Evolutionary conservation across 2,797 vertebrate species (phyloP).

Genomic region (Enteromius unitaeniatus): DNA sequence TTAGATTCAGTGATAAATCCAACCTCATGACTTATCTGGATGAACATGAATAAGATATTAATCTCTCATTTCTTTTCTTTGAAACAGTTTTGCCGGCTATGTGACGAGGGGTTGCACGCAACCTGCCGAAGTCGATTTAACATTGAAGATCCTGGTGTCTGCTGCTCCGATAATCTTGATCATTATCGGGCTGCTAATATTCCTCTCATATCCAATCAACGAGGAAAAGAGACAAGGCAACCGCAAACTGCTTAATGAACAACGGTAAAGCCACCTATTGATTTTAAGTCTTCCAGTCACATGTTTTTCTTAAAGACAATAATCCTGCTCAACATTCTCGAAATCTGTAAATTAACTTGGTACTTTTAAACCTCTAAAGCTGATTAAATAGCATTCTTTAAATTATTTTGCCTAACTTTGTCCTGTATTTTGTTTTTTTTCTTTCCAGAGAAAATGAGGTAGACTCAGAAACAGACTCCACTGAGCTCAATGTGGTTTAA

Average conservation of each 20-base stretch:
- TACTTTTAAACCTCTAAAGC: conserved; percentile 16
- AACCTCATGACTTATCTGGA: conserved; percentile 24
- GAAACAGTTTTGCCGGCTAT: conserved; percentile 91
- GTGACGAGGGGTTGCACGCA: conserved; percentile 87
- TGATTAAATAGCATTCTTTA: conserved; percentile 28
- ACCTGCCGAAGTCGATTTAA: conserved; percentile 83
- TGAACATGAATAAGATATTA: conserved; percentile 20
- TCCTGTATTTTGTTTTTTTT: conserved; percentile 4
- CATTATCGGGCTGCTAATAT: conserved; percentile 86
- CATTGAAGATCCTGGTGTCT: conserved; percentile 90
- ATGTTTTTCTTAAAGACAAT: conserved; percentile 3
- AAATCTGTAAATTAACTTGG: neutral
- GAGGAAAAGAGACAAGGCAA: conserved; percentile 88
- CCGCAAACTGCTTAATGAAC: conserved; percentile 88
- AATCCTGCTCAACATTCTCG: conserved; percentile 20
- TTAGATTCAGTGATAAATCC: conserved; percentile 47
- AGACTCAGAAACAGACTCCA: conserved; percentile 87
- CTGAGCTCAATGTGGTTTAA: conserved; percentile 79
- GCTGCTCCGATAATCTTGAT: conserved; percentile 87
- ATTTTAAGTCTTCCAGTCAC: neutral
- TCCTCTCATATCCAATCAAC: conserved; percentile 90
- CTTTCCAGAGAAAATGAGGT: conserved; percentile 75
- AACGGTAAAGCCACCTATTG: conserved; percentile 76
- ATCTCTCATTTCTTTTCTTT: conserved; percentile 23
- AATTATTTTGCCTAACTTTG: neutral